A percentile compares a stretch with the other conserved stretches of the same genome.
Evolutionary conservation across 1,140 invertebrate species (phyloP).

Genomic region (Sarcophaga bullata): DNA sequence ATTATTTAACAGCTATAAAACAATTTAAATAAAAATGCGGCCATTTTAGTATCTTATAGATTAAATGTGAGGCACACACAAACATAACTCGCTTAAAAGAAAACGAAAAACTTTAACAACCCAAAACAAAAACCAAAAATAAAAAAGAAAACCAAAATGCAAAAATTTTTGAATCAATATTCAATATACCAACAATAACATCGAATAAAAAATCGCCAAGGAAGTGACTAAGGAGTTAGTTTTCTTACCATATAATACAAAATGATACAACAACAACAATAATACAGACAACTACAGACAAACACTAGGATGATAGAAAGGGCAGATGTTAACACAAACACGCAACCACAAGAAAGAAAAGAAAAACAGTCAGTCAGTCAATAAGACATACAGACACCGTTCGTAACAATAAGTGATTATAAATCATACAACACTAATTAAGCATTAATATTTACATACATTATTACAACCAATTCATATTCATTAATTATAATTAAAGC

Average conservation of each 20-base stretch:
- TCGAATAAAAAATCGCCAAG: slow-evolving; percentile 22
- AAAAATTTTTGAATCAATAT: neutral
- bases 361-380: slow-evolving; percentile 54
- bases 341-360: neutral
- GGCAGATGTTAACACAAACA: neutral
- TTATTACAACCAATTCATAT: neutral
- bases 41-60: neutral
- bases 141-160: neutral
- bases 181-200: neutral
- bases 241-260: neutral
- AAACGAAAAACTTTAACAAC: slow-evolving; percentile 1
- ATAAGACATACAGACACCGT: slow-evolving; percentile 54
- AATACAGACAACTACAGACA: neutral
- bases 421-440: slow-evolving; percentile 52
- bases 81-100: neutral
- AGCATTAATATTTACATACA: slow-evolving; percentile 29
- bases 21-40: neutral
- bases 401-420: slow-evolving; percentile 65
- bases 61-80: neutral
- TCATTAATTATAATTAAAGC: slow-evolving; percentile 8
- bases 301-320: neutral
- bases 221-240: slow-evolving; percentile 8
- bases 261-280: neutral
- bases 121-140: neutral
- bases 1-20: neutral